Conservation (phyloP, 2,888 invertebrate species). For the Pseudanteris insignis region DNA sequence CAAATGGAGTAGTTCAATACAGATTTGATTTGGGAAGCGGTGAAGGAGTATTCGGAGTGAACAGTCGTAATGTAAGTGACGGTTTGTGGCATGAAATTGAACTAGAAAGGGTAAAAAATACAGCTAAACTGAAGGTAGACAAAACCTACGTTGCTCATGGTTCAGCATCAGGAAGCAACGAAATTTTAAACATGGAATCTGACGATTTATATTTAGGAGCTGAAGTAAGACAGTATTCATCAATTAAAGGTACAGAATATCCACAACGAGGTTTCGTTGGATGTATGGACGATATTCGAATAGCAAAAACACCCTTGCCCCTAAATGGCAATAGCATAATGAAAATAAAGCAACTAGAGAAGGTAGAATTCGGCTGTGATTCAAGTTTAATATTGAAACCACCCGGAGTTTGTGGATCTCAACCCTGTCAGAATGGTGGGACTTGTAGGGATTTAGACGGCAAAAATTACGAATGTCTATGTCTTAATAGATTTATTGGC, state of each 20-base stretch:
- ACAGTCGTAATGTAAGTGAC: constrained; percentile 81
- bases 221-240: constrained; percentile 79
- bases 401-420: constrained; percentile 77
- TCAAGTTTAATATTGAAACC: constrained; percentile 69
- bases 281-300: constrained; percentile 87
- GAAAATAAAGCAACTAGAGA: constrained; percentile 74
- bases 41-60: constrained; percentile 82
- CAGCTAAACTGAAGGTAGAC: constrained; percentile 82
- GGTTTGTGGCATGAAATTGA: constrained; percentile 85
- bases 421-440: constrained; percentile 83
- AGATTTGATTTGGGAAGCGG: constrained; percentile 94
- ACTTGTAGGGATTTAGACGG: constrained; percentile 71
- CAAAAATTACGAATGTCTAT: constrained; percentile 77
- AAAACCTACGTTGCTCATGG: constrained; percentile 78
- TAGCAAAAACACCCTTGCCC: constrained; percentile 80
- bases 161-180: constrained; percentile 82
- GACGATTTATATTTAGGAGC: constrained; percentile 88
- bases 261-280: constrained; percentile 88
- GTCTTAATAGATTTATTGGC: constrained; percentile 81
- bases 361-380: constrained; percentile 78
- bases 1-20: constrained; percentile 87
- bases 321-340: constrained; percentile 73
- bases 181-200: constrained; percentile 84
- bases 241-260: constrained; percentile 77
- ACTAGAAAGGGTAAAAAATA: constrained; percentile 83